phyloP scores from a whole-genome alignment of 2,113 vertebrate species.

The Poeciliopsis retropinna region DNA sequence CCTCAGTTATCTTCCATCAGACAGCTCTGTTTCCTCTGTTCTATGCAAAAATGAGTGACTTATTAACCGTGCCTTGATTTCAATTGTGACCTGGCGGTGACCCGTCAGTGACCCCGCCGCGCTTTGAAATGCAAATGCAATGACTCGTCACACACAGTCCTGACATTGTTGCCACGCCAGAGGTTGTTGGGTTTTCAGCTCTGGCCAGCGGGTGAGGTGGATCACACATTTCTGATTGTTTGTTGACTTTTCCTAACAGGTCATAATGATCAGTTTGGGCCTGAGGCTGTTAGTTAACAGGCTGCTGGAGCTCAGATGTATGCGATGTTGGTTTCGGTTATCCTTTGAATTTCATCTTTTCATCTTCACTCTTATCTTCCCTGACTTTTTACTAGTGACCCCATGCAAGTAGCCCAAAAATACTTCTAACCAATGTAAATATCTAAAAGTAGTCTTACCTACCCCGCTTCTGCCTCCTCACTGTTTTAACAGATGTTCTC shows the following conservation, averaged over 20 bases:
- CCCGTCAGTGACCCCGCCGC: constrained; percentile 16
- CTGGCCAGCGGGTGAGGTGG: neutral
- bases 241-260: constrained; percentile 11
- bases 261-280: constrained; percentile 3
- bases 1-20: constrained; percentile 41
- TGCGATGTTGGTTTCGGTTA: neutral
- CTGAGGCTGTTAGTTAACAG: constrained; percentile 1
- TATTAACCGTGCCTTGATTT: constrained; percentile 49
- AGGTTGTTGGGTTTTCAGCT: neutral
- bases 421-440: neutral
- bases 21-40: constrained; percentile 30
- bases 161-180: neutral
- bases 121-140: constrained; percentile 56
- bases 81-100: constrained; percentile 1
- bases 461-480: neutral
- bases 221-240: neutral
- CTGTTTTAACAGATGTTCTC: neutral
- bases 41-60: constrained; percentile 56
- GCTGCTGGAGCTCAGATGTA: neutral
- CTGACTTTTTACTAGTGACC: neutral
- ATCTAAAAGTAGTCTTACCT: neutral
- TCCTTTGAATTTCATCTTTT: neutral
- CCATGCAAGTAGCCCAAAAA: neutral
- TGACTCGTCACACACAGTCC: neutral
- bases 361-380: neutral